Evolutionary conservation across 1,140 invertebrate species (phyloP).

Genomic region (Drosophila ercepeae): DNA sequence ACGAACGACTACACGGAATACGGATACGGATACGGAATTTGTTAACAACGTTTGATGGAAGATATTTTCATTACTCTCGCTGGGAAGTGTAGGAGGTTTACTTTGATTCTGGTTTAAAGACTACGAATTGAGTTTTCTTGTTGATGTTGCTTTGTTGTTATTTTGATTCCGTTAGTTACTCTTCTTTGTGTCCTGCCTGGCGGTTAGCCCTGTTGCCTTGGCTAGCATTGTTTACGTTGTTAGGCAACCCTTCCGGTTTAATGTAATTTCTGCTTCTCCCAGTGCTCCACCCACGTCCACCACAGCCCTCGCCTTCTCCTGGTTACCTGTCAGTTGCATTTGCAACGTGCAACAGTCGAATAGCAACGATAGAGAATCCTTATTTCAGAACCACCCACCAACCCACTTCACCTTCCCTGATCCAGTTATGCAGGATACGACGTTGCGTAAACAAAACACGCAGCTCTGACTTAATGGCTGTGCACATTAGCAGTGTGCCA

Average conservation of each 20-base stretch:
- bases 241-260: slow-evolving; percentile 44
- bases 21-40: slow-evolving; percentile 43
- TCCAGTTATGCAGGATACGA: slow-evolving; percentile 36
- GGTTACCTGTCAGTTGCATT: slow-evolving; percentile 69
- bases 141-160: slow-evolving; percentile 19
- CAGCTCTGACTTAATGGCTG: slow-evolving; percentile 75
- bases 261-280: slow-evolving; percentile 53
- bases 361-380: slow-evolving; percentile 35
- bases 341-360: slow-evolving; percentile 63
- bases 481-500: slow-evolving; percentile 79
- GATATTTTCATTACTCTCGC: slow-evolving; percentile 59
- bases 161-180: slow-evolving; percentile 28
- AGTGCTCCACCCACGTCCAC: slow-evolving; percentile 18
- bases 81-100: slow-evolving; percentile 30
- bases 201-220: slow-evolving; percentile 35
- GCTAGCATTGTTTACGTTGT: slow-evolving; percentile 31
- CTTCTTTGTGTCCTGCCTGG: slow-evolving; percentile 7
- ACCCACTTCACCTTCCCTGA: not conserved
- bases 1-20: not conserved
- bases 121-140: slow-evolving; percentile 29
- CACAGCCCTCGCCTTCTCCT: slow-evolving; percentile 4
- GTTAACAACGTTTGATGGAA: slow-evolving; percentile 44
- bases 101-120: slow-evolving; percentile 53
- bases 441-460: slow-evolving; percentile 82
- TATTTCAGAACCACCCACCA: slow-evolving; percentile 6